Evolutionary conservation across 2,797 vertebrate species (phyloP), one percentile per base, ranked within the genome.

Genomic region (Cossypha niveicapilla): DNA sequence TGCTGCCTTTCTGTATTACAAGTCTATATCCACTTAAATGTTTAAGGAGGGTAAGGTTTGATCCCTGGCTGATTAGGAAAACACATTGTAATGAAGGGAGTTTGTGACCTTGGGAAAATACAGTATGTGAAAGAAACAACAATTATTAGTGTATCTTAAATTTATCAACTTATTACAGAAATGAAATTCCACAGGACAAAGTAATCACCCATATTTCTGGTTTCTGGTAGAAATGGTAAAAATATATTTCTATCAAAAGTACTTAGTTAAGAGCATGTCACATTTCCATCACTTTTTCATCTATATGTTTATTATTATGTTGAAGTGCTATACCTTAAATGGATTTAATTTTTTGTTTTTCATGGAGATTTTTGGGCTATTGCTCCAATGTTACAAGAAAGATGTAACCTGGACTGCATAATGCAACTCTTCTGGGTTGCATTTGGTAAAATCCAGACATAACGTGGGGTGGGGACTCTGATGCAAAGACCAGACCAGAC

Each of bases 111-210:
- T 75, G 35, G n/a, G 82, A 91, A 86, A 65, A 67, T 4, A 2
- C 5, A 77, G 19, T 32, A 56, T 25, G 11, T 62, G 42, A 94
- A 91, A 63, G n/a, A 86, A 65, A 66, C 71, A 86, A 54, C 47
- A 75, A 37, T 84, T 91, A 80, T 61, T 91, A 61, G 3, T 37
- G 35, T 37, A 37, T 37, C 11, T 37, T 37, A 79, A 58, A 76
- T 91, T 68, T 65, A 34, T 76, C 78, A 92, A 34, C n/a, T 88
- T 44, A 76, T 9, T 22, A 10, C 13, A 53, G 71, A 88, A 91
- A 53, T 28, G 8, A 88, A 90, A 86, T 57, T 27, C 23, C 23
- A 53, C 1, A 72, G 48, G 71, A 83, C 9, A 89, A 81, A 86
- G 18, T 44, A 77, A 86, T 65, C 76, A 45, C n/a, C 10, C 23